Percentiles rank a stretch among this genome's conserved stretches.
These are phyloP conservation scores for Rhinatrema bivittatum DNA, from an alignment of 2,797 vertebrate genomes.

Conservation along the genomic window DNA sequence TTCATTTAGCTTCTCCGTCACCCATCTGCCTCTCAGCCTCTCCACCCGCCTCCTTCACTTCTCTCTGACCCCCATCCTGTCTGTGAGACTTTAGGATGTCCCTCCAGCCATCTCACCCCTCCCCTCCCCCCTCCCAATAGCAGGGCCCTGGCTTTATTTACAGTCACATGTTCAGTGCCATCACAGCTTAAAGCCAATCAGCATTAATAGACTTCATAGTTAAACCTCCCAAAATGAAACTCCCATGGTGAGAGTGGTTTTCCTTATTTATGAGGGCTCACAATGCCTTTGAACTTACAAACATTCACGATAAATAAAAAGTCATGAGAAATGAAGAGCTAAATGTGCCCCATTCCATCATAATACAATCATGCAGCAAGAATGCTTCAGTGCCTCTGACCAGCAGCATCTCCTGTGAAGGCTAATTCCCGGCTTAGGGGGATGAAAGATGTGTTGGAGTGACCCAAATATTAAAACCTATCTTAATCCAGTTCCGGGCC, in stretches of 20 bases:
- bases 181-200: too few species aligned
- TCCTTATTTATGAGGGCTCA: constrained; percentile 14
- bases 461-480: constrained; percentile 15
- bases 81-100: too few species aligned
- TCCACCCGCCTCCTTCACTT: neutral
- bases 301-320: constrained; percentile 18
- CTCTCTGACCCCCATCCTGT: too few species aligned
- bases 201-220: too few species aligned
- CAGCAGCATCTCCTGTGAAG: constrained; percentile 9
- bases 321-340: constrained; percentile 12
- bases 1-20: too few species aligned
- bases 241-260: too few species aligned
- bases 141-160: too few species aligned
- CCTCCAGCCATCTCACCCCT: too few species aligned
- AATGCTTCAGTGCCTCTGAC: constrained; percentile 12
- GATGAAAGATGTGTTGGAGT: constrained; percentile 10
- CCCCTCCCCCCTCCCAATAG: too few species aligned
- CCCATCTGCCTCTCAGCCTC: neutral
- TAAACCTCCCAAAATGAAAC: too few species aligned
- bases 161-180: too few species aligned
- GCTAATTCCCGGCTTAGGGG: constrained; percentile 21
- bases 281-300: constrained; percentile 18
- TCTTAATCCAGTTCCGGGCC: constrained; percentile 13
- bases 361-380: constrained; percentile 10
- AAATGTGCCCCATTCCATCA: constrained; percentile 6